Conservation (phyloP, 2,797 vertebrate genomes). For the Eleutherodactylus coqui region DNA sequence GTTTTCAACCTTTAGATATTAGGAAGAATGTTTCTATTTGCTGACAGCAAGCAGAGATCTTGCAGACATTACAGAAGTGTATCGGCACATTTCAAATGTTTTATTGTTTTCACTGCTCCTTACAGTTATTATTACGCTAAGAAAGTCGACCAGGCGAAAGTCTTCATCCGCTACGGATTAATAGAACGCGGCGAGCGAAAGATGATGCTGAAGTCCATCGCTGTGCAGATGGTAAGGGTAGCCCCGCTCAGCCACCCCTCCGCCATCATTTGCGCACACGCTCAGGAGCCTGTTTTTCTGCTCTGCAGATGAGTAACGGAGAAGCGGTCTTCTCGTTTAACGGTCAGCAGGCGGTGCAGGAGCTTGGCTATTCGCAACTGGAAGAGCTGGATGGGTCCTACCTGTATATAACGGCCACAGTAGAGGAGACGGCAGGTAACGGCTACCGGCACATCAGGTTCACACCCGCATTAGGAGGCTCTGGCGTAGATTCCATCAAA, state of each 20-base stretch:
- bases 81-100: no score
- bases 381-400: constrained; percentile 75
- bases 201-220: constrained; percentile 81
- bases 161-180: constrained; percentile 85
- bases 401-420: constrained; percentile 81
- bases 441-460: no score
- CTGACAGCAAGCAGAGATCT: background rate
- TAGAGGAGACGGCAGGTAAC: constrained; percentile 83
- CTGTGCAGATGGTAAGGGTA: constrained; percentile 72
- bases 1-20: background rate
- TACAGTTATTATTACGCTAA: constrained; percentile 86
- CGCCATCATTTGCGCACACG: background rate
- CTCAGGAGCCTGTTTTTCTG: background rate
- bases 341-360: constrained; percentile 73
- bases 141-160: constrained; percentile 74
- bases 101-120: background rate
- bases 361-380: constrained; percentile 73
- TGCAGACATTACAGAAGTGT: no score
- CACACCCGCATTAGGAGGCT: no score
- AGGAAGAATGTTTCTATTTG: background rate
- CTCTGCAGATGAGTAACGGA: constrained; percentile 76
- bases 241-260: no score
- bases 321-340: constrained; percentile 75
- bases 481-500: no score
- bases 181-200: constrained; percentile 71